Base-by-base conservation (phyloP, 2,888 invertebrate genomes). In the Standfussiana lucernea region DNA sequence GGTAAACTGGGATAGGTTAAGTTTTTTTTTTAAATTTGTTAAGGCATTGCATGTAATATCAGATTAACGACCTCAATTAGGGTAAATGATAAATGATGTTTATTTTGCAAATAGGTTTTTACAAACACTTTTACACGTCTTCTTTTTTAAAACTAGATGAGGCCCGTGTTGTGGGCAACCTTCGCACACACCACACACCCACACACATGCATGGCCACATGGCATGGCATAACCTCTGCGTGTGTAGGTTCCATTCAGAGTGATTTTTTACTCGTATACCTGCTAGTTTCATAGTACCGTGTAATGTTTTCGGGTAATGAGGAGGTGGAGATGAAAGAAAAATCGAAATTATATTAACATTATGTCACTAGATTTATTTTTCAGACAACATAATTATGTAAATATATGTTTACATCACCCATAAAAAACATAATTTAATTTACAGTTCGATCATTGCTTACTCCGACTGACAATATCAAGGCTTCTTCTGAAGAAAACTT, bases 301-400 rank as follows among this genome's bases (percentile, higher is more conserved):
- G 5, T 70, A 2, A 69, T 35, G 35, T 8, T 71, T 10, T 28
- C 0, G 4, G 11, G 18, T 32, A 42, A 28, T 10, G 13, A 24
- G 15, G 13, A 24, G 28, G 21, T 32, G 42, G 10, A 5, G 1
- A 62, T 18, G 45, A 0, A 62, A 59, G 10, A 24, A 50, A 69
- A 47, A 56, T 59, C 10, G 0, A 32, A 59, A 32, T 8, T 6
- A 32, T 8, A 10, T 1, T 50, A 45, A 62, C n/a, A 50, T 37
- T 37, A 40, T 21, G 15, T 18, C 24, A 28, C 11, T 37, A 45
- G 15, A 37, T 67, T 75, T 76, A 45, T 82, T 82, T 67, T 15
- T 67, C 7, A 18, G 24, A 28, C 0, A 67, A 40, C 18, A 56
- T 50, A 24, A 21, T 21, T 42, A 61, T 42, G 32, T 53, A 2